Conservation (phyloP, 1,140 invertebrate species). For the Campoletis sonorensis region DNA sequence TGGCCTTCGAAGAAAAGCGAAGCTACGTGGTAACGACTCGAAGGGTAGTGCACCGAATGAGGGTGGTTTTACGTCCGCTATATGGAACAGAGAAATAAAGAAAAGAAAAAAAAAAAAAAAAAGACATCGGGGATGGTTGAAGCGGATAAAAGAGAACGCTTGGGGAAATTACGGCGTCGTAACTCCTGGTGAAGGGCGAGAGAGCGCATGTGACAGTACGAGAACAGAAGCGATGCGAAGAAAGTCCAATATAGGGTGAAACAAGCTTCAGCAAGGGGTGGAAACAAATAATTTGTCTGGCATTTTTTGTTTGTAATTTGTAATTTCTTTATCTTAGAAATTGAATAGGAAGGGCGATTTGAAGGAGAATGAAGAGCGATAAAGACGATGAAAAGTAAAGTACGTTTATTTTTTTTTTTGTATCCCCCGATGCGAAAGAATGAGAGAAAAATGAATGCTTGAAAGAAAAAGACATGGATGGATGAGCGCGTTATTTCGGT, state of each 20-base stretch:
- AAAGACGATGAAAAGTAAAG: background rate
- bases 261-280: background rate
- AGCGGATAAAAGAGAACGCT: constrained; percentile 59
- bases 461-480: background rate
- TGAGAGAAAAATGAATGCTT: background rate
- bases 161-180: constrained; percentile 68
- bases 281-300: background rate
- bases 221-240: constrained; percentile 55
- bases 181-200: constrained; percentile 67
- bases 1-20: background rate
- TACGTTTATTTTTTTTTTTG: background rate
- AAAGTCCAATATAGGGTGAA: constrained; percentile 20
- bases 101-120: too few species aligned
- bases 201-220: constrained; percentile 68
- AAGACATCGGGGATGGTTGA: constrained; percentile 43
- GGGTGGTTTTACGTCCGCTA: constrained; percentile 11
- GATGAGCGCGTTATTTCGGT: background rate
- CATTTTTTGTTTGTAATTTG: background rate
- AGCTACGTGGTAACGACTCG: background rate
- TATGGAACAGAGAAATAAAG: background rate
- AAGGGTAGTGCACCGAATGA: background rate
- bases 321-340: background rate
- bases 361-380: background rate
- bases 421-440: background rate
- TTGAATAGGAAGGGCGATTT: background rate